Evolutionary conservation across 2,797 vertebrate species (phyloP).

Genomic region (Intellagama lesueurii): DNA sequence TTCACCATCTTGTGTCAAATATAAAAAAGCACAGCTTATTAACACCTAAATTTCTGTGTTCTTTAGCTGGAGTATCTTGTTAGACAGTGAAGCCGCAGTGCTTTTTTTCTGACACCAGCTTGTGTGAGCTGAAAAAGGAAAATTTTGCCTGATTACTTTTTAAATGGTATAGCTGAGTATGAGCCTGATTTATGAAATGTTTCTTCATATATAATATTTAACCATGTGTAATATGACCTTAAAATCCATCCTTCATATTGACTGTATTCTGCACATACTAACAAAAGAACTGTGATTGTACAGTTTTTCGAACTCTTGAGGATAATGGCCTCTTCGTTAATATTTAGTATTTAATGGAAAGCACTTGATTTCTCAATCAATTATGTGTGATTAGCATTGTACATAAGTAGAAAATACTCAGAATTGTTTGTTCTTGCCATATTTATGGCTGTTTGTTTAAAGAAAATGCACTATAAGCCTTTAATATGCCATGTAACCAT

Average conservation of each 20-base stretch:
- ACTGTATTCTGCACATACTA: conserved; percentile 55
- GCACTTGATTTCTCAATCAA: conserved; percentile 59
- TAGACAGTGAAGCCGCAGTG: too few species aligned
- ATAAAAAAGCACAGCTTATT: conserved; percentile 50
- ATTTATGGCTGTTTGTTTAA: conserved; percentile 54
- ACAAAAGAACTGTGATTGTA: conserved; percentile 58
- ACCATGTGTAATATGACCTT: conserved; percentile 53
- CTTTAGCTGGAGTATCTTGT: neutral
- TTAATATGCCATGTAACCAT: conserved; percentile 68
- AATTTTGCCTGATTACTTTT: conserved; percentile 54
- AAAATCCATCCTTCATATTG: conserved; percentile 52
- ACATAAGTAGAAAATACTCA: conserved; percentile 61
- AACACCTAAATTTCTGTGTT: conserved; percentile 31
- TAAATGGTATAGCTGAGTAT: conserved; percentile 56
- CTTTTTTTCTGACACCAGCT: conserved; percentile 41
- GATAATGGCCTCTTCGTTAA: conserved; percentile 37
- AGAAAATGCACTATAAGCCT: conserved; percentile 69
- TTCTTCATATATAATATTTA: conserved; percentile 42
- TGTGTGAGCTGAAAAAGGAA: conserved; percentile 63
- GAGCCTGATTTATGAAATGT: conserved; percentile 46
- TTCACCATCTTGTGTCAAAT: conserved; percentile 53
- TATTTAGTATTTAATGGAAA: conserved; percentile 61
- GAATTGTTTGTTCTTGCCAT: conserved; percentile 59
- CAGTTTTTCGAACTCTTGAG: conserved; percentile 56
- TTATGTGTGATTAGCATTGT: conserved; percentile 58